Evolutionary conservation across 2,113 vertebrate species (phyloP).

Genomic region (Eptesicus fuscus): DNA sequence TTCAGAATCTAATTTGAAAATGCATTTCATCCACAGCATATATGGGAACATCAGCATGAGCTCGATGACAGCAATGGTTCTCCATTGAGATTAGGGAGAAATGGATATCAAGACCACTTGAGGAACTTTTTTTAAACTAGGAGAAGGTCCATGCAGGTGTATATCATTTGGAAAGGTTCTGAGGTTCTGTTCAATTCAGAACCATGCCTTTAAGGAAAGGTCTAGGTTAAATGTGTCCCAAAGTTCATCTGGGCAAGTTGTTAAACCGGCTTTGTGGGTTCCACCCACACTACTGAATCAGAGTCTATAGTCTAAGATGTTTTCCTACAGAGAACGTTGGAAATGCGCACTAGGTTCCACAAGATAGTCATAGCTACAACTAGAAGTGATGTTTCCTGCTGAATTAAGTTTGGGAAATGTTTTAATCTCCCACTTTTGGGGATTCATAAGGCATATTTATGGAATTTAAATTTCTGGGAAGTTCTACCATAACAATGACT

Average conservation of each 20-base stretch:
- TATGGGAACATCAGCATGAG: neutral
- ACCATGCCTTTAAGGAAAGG: neutral
- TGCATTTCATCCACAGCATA: neutral
- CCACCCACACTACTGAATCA: neutral
- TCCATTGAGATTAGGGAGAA: neutral
- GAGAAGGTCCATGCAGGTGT: neutral
- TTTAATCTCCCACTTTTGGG: neutral
- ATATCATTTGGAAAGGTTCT: neutral
- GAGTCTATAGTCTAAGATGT: neutral
- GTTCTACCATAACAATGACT: neutral
- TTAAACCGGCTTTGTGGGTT: neutral
- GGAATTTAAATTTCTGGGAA: neutral
- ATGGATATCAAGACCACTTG: neutral
- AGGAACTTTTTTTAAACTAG: neutral
- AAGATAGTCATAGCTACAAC: neutral
- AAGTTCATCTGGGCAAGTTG: neutral
- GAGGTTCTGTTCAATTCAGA: neutral
- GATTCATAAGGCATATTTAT: neutral
- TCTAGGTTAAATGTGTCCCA: neutral
- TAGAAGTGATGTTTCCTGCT: neutral
- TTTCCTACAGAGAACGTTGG: neutral
- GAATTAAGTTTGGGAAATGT: neutral
- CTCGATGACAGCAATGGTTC: neutral
- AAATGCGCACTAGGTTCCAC: neutral
- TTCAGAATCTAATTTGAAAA: conserved; percentile 30